Evolutionary conservation across 2,797 vertebrate genomes (phyloP).

Genomic region (Micromesistius poutassou): DNA sequence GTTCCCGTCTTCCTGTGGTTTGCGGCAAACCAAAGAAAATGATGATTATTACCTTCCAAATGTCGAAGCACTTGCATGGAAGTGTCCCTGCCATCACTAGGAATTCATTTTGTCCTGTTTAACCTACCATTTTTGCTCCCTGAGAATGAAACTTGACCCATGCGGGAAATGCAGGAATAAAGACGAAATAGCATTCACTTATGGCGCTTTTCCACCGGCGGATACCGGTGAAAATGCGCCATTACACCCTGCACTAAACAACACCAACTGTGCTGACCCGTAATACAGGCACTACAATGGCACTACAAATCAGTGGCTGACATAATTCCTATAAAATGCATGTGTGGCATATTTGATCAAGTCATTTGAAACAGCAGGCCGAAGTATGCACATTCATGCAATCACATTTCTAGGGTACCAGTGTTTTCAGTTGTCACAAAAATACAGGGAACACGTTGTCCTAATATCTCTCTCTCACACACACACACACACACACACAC

Average conservation of each 20-base stretch:
- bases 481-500: conserved; percentile 5
- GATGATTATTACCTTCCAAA: conserved; percentile 23
- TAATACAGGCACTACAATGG: not conserved
- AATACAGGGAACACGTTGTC: not conserved
- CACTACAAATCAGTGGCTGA: not conserved
- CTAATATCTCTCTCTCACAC: too few species aligned
- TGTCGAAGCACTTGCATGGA: conserved; percentile 11
- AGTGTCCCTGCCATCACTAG: conserved; percentile 12
- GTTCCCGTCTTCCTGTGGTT: conserved; percentile 36
- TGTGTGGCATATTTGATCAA: not conserved
- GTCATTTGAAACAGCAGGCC: not conserved
- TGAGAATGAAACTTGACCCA: not conserved
- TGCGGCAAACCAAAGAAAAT: not conserved
- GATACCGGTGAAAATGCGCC: too few species aligned
- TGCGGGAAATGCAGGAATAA: not conserved
- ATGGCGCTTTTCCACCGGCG: too few species aligned
- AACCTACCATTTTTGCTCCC: not conserved
- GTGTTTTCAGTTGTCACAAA: not conserved
- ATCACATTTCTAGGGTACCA: not conserved
- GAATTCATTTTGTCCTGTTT: not conserved
- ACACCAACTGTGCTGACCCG: not conserved
- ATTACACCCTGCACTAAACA: not conserved
- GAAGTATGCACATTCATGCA: not conserved
- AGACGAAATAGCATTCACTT: not conserved
- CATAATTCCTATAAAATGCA: not conserved